These are phyloP conservation scores for Tenualosa thibaudeaui DNA, from an alignment of 2,797 vertebrate species.

Conservation along the genomic window DNA sequence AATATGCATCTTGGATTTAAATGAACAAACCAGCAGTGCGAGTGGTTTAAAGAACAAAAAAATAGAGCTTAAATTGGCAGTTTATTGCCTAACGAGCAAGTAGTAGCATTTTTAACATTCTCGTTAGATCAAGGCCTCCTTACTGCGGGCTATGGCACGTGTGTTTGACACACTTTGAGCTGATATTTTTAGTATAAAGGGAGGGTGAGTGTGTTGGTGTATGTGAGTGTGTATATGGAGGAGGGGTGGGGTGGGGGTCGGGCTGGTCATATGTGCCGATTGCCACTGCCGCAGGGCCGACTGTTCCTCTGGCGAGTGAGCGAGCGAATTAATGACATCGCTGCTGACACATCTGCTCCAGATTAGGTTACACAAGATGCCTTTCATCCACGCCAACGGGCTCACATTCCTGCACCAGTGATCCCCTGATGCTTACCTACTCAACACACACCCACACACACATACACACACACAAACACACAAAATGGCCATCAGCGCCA, in stretches of 20 bases:
- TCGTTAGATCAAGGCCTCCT: neutral
- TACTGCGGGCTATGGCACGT: neutral
- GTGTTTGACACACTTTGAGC: constrained; percentile 17
- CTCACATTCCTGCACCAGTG: constrained; percentile 35
- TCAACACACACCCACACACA: constrained; percentile 31
- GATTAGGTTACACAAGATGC: constrained; percentile 38
- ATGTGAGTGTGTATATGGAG: neutral
- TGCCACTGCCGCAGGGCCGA: neutral
- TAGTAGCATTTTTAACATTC: neutral
- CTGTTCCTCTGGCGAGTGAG: neutral
- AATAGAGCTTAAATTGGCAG: neutral
- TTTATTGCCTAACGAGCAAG: neutral
- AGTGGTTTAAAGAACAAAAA: neutral
- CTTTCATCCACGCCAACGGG: constrained; percentile 26
- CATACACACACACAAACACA: neutral
- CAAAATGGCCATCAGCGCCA: neutral
- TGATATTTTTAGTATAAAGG: neutral
- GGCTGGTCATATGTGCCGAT: neutral
- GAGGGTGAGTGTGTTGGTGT: neutral
- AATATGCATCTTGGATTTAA: neutral
- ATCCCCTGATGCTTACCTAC: constrained; percentile 28
- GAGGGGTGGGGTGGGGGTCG: neutral
- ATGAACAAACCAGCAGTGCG: neutral
- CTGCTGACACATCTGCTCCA: constrained; percentile 34
- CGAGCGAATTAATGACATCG: constrained; percentile 1